A percentile compares a stretch with the other conserved stretches of the same genome.
These are phyloP conservation scores for Pelosia muscerda DNA, from an alignment of 2,888 invertebrate genomes.

Conservation along the genomic window DNA sequence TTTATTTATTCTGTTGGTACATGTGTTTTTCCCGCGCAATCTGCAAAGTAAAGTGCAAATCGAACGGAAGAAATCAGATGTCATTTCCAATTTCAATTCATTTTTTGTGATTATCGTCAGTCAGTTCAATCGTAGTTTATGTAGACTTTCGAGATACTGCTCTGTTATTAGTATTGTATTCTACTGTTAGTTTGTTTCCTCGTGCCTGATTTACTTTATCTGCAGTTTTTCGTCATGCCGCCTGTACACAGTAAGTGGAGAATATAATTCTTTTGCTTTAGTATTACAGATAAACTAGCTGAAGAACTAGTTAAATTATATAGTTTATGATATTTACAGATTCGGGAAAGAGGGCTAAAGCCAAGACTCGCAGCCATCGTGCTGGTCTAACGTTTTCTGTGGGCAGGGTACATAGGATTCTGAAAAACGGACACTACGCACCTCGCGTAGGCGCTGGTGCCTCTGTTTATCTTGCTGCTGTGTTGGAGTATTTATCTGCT, in stretches of 20 bases:
- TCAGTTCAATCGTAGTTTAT: neutral
- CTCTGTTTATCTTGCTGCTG: conserved; percentile 85
- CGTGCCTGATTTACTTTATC: neutral
- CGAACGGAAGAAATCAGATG: neutral
- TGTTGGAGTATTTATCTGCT: conserved; percentile 89
- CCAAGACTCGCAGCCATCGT: conserved; percentile 81
- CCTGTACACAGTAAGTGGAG: conserved; percentile 11
- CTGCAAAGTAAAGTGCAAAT: neutral
- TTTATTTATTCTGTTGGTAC: too few species aligned
- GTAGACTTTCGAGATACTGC: neutral
- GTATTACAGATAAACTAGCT: neutral
- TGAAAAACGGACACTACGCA: conserved; percentile 88
- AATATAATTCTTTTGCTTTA: neutral
- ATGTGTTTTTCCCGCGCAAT: neutral
- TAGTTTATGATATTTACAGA: conserved; percentile 25
- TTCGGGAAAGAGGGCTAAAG: conserved; percentile 63
- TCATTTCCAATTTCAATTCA: neutral
- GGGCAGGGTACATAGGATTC: conserved; percentile 85
- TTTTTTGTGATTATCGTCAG: neutral
- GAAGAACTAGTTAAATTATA: neutral
- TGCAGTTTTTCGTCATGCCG: neutral
- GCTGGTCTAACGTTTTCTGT: conserved; percentile 86
- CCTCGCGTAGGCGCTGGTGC: conserved; percentile 85
- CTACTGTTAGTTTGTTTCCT: neutral
- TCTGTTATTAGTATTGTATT: neutral